Percentiles rank a stretch among this genome's conserved stretches.
phyloP scores from a whole-genome alignment of 2,797 vertebrate species.

The Sandelia bainsii region DNA sequence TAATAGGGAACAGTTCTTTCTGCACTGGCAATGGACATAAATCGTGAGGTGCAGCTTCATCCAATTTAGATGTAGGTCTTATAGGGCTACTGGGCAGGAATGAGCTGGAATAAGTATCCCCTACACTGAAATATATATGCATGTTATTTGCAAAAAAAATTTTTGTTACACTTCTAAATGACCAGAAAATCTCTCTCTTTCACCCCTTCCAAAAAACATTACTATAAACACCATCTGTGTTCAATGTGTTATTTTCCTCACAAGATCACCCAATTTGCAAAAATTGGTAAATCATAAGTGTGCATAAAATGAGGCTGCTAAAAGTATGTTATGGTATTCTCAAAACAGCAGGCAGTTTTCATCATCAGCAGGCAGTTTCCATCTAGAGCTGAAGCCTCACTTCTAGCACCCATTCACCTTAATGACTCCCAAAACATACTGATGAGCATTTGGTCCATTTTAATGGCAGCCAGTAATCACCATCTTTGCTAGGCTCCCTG shows the following conservation, averaged over 20 bases:
- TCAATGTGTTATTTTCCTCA: slow-evolving; percentile 28
- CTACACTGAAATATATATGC: neutral
- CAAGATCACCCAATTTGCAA: slow-evolving; percentile 52
- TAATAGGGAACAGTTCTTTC: too few relatives aligned
- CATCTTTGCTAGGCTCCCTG: slow-evolving; percentile 15
- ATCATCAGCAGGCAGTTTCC: slow-evolving; percentile 1
- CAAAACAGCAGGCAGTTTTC: slow-evolving; percentile 30
- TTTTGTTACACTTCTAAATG: slow-evolving; percentile 10
- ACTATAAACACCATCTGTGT: slow-evolving; percentile 19
- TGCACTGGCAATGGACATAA: too few relatives aligned
- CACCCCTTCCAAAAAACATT: neutral
- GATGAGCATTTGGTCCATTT: slow-evolving; percentile 37
- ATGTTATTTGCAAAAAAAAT: slow-evolving; percentile 2
- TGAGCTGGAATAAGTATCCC: neutral
- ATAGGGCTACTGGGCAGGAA: neutral
- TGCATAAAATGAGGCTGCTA: slow-evolving; percentile 50
- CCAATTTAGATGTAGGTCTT: too few relatives aligned
- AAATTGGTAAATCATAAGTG: slow-evolving; percentile 29
- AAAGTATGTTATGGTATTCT: slow-evolving; percentile 31
- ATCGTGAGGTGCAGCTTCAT: too few relatives aligned
- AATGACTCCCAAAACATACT: slow-evolving; percentile 25
- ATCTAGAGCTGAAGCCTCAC: neutral
- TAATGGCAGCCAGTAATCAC: slow-evolving; percentile 48
- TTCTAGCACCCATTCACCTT: slow-evolving; percentile 39
- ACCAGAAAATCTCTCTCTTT: neutral